Conservation (phyloP, 2,797 vertebrate species). For the Eptatretus atami region DNA sequence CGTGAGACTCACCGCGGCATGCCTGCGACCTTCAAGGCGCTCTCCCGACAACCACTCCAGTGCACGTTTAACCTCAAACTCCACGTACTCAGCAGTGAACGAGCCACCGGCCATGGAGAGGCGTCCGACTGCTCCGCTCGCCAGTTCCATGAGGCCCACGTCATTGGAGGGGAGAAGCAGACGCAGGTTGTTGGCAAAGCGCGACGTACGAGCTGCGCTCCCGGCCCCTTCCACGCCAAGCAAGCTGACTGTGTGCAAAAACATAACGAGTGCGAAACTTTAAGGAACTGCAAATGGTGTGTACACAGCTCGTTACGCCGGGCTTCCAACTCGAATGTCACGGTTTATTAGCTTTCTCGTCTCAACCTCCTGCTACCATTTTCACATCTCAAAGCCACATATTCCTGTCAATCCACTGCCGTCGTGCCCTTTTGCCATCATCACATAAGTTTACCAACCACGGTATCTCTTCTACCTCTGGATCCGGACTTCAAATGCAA, state of each 20-base stretch:
- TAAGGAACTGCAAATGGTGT: no score
- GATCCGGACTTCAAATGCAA: no score
- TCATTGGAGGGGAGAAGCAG: constrained; percentile 86
- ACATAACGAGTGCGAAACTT: constrained; percentile 4
- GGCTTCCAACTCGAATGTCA: no score
- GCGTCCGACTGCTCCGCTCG: constrained; percentile 43
- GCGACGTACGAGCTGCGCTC: constrained; percentile 72
- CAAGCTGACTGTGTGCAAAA: constrained; percentile 35
- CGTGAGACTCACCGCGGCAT: constrained; percentile 41
- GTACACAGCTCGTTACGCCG: no score
- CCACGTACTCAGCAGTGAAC: constrained; percentile 86
- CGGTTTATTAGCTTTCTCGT: no score
- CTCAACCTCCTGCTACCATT: no score
- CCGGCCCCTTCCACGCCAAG: constrained; percentile 72
- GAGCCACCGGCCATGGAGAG: constrained; percentile 90
- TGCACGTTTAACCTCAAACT: constrained; percentile 91
- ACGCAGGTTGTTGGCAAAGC: constrained; percentile 85
- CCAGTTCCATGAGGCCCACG: constrained; percentile 91
- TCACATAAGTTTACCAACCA: no score
- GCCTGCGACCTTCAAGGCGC: constrained; percentile 69
- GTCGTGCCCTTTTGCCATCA: background rate
- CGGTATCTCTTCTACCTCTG: no score
- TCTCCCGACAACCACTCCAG: constrained; percentile 90
- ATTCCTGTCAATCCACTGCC: background rate
- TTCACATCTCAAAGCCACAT: no score